A percentile compares a stretch with the other conserved stretches of the same genome.
Evolutionary conservation across 2,797 vertebrate genomes (phyloP).

Genomic region (Erpetoichthys calabaricus): DNA sequence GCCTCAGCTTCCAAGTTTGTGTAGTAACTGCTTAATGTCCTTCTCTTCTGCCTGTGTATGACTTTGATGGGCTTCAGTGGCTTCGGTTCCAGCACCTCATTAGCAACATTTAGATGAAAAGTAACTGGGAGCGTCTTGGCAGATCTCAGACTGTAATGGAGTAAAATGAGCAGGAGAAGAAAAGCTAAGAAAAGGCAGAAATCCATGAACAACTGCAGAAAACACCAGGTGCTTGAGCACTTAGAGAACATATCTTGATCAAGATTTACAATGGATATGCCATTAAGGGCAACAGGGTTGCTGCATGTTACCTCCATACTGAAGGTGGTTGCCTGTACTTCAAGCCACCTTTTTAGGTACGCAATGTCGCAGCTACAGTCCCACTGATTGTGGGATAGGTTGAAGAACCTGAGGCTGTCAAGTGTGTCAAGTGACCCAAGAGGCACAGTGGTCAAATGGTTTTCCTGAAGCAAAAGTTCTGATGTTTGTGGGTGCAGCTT

Average conservation of each 20-base stretch:
- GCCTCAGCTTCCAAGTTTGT: not conserved
- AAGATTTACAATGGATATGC: slow-evolving; percentile 36
- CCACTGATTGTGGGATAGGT: slow-evolving; percentile 53
- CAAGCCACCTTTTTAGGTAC: slow-evolving; percentile 56
- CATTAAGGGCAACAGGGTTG: slow-evolving; percentile 36
- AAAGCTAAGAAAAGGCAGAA: slow-evolving; percentile 23
- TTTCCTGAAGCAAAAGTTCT: slow-evolving; percentile 47
- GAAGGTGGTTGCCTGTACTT: slow-evolving; percentile 28
- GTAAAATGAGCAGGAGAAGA: slow-evolving; percentile 30
- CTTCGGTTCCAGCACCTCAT: slow-evolving; percentile 20
- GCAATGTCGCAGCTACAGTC: slow-evolving; percentile 57
- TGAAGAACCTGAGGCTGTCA: slow-evolving; percentile 29
- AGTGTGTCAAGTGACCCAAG: slow-evolving; percentile 51
- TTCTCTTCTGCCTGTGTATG: slow-evolving; percentile 32
- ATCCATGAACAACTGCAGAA: slow-evolving; percentile 13
- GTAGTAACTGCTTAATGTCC: not conserved
- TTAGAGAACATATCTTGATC: slow-evolving; percentile 28
- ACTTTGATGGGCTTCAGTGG: slow-evolving; percentile 35
- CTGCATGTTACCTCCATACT: slow-evolving; percentile 31
- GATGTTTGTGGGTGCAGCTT: slow-evolving; percentile 31
- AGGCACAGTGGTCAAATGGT: slow-evolving; percentile 36
- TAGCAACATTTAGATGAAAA: slow-evolving; percentile 35
- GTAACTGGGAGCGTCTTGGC: slow-evolving; percentile 40
- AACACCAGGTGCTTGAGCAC: slow-evolving; percentile 25
- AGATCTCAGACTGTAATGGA: slow-evolving; percentile 40